These are phyloP conservation scores for Hirtodrosophila histrioides DNA, from an alignment of 2,888 invertebrate genomes.

Conservation along the genomic window DNA sequence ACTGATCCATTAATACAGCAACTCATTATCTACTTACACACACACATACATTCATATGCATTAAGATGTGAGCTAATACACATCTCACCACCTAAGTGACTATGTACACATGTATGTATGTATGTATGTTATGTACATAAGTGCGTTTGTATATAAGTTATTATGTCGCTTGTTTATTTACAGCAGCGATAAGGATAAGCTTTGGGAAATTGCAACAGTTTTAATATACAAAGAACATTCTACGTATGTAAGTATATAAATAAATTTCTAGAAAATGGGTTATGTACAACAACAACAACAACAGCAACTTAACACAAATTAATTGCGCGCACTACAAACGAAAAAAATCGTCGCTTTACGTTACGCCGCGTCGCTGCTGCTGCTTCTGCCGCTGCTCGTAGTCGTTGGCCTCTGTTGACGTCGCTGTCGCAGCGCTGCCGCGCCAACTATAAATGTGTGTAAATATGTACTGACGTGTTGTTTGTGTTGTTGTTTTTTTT, in stretches of 20 bases:
- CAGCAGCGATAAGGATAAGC: slow-evolving; percentile 54
- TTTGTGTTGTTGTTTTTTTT: slow-evolving; percentile 21
- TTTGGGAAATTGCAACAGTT: slow-evolving; percentile 46
- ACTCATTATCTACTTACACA: slow-evolving; percentile 22
- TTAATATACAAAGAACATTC: slow-evolving; percentile 14
- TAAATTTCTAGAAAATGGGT: slow-evolving; percentile 58
- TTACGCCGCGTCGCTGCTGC: slow-evolving; percentile 25
- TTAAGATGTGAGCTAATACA: slow-evolving; percentile 36
- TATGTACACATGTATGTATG: slow-evolving; percentile 2
- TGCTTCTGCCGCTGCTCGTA: slow-evolving; percentile 16
- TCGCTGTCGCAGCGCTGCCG: slow-evolving; percentile 28
- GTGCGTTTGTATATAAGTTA: slow-evolving; percentile 10
- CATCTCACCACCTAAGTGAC: slow-evolving; percentile 20
- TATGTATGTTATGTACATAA: slow-evolving; percentile 2
- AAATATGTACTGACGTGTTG: slow-evolving; percentile 12
- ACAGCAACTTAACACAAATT: slow-evolving; percentile 61
- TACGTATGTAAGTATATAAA: slow-evolving; percentile 35
- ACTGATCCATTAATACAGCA: slow-evolving; percentile 34
- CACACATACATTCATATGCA: slow-evolving; percentile 3
- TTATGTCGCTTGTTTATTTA: slow-evolving; percentile 41
- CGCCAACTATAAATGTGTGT: slow-evolving; percentile 40
- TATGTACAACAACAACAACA: slow-evolving; percentile 47
- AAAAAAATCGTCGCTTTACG: slow-evolving; percentile 37
- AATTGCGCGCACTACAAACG: slow-evolving; percentile 66
- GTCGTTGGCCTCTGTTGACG: slow-evolving; percentile 26